Evolutionary conservation across 2,797 vertebrate species (phyloP).

Genomic region (Chloroceryle inda): DNA sequence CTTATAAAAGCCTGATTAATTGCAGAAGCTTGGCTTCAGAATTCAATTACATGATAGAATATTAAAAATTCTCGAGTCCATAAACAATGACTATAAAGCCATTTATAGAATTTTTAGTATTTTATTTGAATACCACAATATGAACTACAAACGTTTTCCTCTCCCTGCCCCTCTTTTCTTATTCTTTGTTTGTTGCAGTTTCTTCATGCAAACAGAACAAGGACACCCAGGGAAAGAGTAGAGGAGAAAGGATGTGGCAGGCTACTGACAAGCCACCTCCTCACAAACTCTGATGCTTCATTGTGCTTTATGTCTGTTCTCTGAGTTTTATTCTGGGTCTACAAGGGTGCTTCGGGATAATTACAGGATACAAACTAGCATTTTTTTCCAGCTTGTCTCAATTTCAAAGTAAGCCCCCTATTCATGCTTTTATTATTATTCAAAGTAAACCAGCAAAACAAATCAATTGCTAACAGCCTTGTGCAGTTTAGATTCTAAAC

Average conservation of each 20-base stretch:
- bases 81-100: slow-evolving; percentile 65
- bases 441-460: slow-evolving; percentile 50
- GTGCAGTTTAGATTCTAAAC: slow-evolving; percentile 18
- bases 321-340: slow-evolving; percentile 15
- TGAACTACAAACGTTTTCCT: background rate
- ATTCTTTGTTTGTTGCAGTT: background rate
- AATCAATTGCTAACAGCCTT: slow-evolving; percentile 30
- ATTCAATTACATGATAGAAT: slow-evolving; percentile 56
- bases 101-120: slow-evolving; percentile 52
- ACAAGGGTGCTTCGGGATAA: slow-evolving; percentile 32
- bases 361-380: background rate
- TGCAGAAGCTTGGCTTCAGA: slow-evolving; percentile 49
- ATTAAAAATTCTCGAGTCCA: slow-evolving; percentile 57
- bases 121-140: slow-evolving; percentile 50
- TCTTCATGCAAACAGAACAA: background rate
- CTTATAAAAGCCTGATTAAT: slow-evolving; percentile 49
- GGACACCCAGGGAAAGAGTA: background rate
- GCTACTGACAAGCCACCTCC: background rate
- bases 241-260: background rate
- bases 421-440: slow-evolving; percentile 6
- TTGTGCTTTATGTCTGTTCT: background rate
- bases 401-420: slow-evolving; percentile 29
- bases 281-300: background rate
- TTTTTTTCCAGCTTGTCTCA: slow-evolving; percentile 30
- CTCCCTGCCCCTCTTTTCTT: background rate